These are phyloP conservation scores for Amphipyra tragopoginis DNA, from an alignment of 2,888 invertebrate species.

Conservation along the genomic window DNA sequence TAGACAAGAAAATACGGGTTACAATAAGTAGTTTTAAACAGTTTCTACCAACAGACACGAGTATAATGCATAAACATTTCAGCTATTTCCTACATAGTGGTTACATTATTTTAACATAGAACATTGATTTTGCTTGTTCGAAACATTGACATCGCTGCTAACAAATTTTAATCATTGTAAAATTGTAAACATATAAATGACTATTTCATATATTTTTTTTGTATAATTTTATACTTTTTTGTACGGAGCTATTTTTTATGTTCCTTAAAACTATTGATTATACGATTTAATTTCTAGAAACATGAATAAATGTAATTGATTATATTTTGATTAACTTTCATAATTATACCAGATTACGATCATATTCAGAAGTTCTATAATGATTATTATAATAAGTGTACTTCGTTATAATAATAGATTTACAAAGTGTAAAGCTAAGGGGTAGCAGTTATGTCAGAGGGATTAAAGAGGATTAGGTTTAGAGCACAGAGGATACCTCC, in stretches of 20 bases:
- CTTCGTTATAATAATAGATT: slow-evolving; percentile 30
- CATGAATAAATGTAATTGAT: slow-evolving; percentile 17
- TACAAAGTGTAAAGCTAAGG: slow-evolving; percentile 36
- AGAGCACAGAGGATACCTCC: slow-evolving; percentile 12
- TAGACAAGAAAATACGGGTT: slow-evolving; percentile 12
- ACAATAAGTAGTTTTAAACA: slow-evolving; percentile 20
- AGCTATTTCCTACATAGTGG: slow-evolving; percentile 47
- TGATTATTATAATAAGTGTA: slow-evolving; percentile 19
- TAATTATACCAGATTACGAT: slow-evolving; percentile 31
- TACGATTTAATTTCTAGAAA: slow-evolving; percentile 39
- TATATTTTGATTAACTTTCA: slow-evolving; percentile 5
- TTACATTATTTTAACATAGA: slow-evolving; percentile 43
- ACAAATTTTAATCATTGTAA: slow-evolving; percentile 34
- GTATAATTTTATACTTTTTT: slow-evolving; percentile 19
- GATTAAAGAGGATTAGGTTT: slow-evolving; percentile 17
- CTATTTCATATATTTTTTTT: slow-evolving; percentile 11
- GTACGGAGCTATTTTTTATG: slow-evolving; percentile 31
- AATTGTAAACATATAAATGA: slow-evolving; percentile 37
- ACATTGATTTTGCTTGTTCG: slow-evolving; percentile 41
- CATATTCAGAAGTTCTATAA: slow-evolving; percentile 44
- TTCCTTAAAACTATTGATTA: slow-evolving; percentile 52
- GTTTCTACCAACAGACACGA: slow-evolving; percentile 24
- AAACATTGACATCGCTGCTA: slow-evolving; percentile 58
- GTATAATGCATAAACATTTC: slow-evolving; percentile 35
- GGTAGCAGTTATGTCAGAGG: slow-evolving; percentile 23